Evolutionary conservation across 2,888 invertebrate genomes (phyloP).

Genomic region (Lysandra coridon): DNA sequence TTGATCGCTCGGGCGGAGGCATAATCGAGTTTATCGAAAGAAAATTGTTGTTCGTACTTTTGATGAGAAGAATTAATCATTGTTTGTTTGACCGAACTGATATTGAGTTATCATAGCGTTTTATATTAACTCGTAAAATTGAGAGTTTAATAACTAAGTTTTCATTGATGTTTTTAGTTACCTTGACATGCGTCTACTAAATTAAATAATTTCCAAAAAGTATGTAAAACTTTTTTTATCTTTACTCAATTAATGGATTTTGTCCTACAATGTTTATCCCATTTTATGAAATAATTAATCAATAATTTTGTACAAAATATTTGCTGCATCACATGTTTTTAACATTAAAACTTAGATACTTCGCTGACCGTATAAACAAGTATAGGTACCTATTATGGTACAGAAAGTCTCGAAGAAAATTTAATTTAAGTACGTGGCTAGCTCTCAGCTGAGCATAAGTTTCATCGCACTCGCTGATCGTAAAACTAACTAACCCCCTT

Average conservation of each 20-base stretch:
- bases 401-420: not conserved
- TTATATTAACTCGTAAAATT: not conserved
- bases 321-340: no score
- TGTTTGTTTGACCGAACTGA: slow-evolving; percentile 13
- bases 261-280: no score
- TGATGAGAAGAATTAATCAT: slow-evolving; percentile 26
- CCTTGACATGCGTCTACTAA: not conserved
- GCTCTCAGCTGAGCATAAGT: slow-evolving; percentile 23
- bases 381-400: not conserved
- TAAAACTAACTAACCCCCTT: slow-evolving; percentile 30
- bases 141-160: not conserved
- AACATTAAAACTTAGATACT: no score
- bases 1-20: not conserved
- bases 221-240: no score
- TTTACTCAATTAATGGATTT: no score
- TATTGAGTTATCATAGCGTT: not conserved
- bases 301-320: no score
- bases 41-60: slow-evolving; percentile 11
- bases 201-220: no score
- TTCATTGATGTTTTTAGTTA: not conserved
- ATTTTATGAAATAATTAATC: no score
- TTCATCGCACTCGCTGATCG: slow-evolving; percentile 27
- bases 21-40: slow-evolving; percentile 26
- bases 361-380: not conserved
- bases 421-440: slow-evolving; percentile 24